A percentile compares a stretch with the other conserved stretches of the same genome.
Evolutionary conservation across 2,113 vertebrate genomes (phyloP).

Genomic region (Gymnogyps californianus): DNA sequence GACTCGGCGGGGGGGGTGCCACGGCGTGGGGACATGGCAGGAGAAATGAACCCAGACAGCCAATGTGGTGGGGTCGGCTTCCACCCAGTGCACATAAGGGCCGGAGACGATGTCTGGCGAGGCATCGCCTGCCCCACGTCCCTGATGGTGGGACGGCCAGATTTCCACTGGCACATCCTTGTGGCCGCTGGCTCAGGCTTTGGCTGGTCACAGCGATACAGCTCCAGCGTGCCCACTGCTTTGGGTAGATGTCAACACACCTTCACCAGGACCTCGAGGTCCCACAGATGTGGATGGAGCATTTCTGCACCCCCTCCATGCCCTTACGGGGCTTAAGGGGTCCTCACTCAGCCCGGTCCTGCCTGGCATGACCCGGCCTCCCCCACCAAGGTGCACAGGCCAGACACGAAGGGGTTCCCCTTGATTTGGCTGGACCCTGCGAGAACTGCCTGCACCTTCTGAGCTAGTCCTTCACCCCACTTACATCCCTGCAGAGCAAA

Average conservation of each 20-base stretch:
- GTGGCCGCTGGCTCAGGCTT: background rate
- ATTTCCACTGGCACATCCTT: background rate
- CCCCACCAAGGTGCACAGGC: background rate
- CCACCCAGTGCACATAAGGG: accelerated
- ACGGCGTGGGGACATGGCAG: accelerated
- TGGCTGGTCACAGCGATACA: background rate
- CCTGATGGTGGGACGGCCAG: background rate
- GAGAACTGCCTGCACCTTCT: background rate
- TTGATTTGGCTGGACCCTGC: background rate
- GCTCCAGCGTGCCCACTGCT: background rate
- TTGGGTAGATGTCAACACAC: background rate
- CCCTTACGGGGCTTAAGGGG: accelerated
- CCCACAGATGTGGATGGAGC: too few relatives aligned
- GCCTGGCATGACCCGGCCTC: background rate
- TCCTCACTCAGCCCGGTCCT: background rate
- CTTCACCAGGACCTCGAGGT: background rate
- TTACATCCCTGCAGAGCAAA: background rate
- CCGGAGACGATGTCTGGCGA: accelerated
- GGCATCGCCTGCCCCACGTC: background rate
- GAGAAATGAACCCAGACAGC: accelerated
- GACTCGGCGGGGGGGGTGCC: background rate
- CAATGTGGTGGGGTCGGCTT: background rate
- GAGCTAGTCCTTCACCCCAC: background rate
- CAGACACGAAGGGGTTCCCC: background rate
- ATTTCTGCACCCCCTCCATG: background rate